Evolutionary conservation across 1,140 invertebrate species (phyloP), one percentile per base, ranked within the genome.

Genomic region (Drosophila miranda): DNA sequence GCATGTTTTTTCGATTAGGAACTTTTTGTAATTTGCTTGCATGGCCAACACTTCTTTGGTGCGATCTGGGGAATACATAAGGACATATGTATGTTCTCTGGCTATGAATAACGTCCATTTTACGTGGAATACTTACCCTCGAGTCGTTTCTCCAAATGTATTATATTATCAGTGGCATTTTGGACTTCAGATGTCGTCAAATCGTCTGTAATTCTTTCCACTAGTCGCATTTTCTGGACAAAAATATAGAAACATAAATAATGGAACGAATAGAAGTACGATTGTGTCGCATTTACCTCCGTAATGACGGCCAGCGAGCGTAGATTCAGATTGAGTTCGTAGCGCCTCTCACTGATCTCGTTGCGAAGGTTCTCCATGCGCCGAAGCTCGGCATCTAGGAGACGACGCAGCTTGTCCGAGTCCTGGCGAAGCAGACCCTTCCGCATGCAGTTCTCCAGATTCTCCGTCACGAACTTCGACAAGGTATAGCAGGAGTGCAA

Each of bases 1-100:
- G 63, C 66, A 69, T 2, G 63, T 69, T 34, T 69, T 64, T 64
- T 69, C 66, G 19, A 69, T 68, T 44, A 56, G 54, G 0, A 64
- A 68, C 50, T 69, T 69, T 8, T 69, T 69, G 26, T 69, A 69
- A n/a, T 69, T 48, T 1, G 11, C 23, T 34, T 69, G 66, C 66
- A 69, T 69, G 7, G 56, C 50, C 19, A 14, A 4, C 8, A 69
- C 66, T 26, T 68, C 66, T 38, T 69, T 69, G 66, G 34, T 8
- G 19, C 56, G 68, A 56, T 69, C 66, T 68, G 9, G 2, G 4
- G 3, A 13, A 8, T 28, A 28, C 13, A 34, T 7, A 8, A 26
- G 11, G 14, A 50, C 6, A 19, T 53, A 28, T 41, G 26, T 8
- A 28, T 28, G 19, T 19, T 19, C 19, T 19, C 19, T 19, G 19